Evolutionary conservation across 2,113 vertebrate genomes (phyloP).

Genomic region (Gracilinanus agilis): DNA sequence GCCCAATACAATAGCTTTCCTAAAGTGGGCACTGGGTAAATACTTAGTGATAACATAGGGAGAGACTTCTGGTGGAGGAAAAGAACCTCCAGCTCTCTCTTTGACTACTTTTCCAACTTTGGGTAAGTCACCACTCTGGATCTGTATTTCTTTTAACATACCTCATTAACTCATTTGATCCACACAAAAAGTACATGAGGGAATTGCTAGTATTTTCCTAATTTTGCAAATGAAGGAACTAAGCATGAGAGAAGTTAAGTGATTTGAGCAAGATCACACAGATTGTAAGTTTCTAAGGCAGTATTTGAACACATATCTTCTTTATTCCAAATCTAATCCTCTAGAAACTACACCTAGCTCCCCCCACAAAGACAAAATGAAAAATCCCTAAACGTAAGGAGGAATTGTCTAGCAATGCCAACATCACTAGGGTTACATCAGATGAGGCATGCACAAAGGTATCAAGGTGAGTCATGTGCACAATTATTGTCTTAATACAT

Average conservation of each 20-base stretch:
- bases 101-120: no score
- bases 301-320: neutral
- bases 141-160: no score
- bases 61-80: neutral
- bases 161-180: no score
- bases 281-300: neutral
- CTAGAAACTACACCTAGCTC: neutral
- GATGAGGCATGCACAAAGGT: neutral
- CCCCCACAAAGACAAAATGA: neutral
- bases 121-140: no score
- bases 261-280: neutral
- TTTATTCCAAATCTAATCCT: neutral
- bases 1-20: no score
- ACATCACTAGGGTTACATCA: neutral
- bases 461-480: neutral
- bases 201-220: no score
- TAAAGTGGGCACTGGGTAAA: neutral
- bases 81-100: neutral
- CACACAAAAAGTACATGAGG: neutral
- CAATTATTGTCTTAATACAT: neutral
- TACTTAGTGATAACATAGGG: neutral
- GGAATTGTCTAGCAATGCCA: neutral
- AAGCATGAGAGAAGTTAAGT: no score
- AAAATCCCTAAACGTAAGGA: neutral
- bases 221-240: no score